Percentiles rank a stretch among this genome's conserved stretches.
These are phyloP conservation scores for Listrodromus nycthemerus DNA, from an alignment of 2,888 invertebrate genomes.

Conservation along the genomic window DNA sequence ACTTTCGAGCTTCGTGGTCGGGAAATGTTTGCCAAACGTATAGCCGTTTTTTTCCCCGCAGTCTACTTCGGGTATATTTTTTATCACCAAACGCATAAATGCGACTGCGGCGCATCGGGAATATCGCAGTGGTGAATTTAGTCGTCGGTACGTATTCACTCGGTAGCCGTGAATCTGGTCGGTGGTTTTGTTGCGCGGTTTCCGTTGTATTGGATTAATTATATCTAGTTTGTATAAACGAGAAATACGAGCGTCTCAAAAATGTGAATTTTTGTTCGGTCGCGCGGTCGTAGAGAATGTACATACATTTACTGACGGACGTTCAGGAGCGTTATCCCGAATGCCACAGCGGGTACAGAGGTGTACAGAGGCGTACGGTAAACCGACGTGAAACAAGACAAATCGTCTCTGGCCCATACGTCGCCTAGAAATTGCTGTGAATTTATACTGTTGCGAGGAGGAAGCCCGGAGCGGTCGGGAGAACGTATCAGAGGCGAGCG, in stretches of 20 bases:
- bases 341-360: slow-evolving; percentile 18
- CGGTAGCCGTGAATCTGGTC: too few species aligned
- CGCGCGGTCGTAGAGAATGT: slow-evolving; percentile 1
- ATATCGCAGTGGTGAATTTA: too few species aligned
- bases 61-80: too few species aligned
- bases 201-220: neutral
- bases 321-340: neutral
- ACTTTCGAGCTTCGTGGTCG: too few species aligned
- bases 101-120: too few species aligned
- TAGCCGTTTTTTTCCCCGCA: too few species aligned
- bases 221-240: neutral
- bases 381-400: slow-evolving; percentile 23
- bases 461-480: slow-evolving; percentile 6
- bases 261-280: neutral
- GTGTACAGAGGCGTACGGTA: slow-evolving; percentile 13
- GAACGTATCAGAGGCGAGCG: slow-evolving; percentile 38
- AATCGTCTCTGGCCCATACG: slow-evolving; percentile 46
- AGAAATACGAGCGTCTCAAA: neutral
- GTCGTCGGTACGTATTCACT: too few species aligned
- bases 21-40: too few species aligned
- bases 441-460: slow-evolving; percentile 52
- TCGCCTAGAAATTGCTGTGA: slow-evolving; percentile 54
- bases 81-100: too few species aligned
- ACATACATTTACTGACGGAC: slow-evolving; percentile 25
- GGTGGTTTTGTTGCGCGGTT: too few species aligned